Evolutionary conservation across 2,888 invertebrate species (phyloP).

Genomic region (Syrista parreyssii): DNA sequence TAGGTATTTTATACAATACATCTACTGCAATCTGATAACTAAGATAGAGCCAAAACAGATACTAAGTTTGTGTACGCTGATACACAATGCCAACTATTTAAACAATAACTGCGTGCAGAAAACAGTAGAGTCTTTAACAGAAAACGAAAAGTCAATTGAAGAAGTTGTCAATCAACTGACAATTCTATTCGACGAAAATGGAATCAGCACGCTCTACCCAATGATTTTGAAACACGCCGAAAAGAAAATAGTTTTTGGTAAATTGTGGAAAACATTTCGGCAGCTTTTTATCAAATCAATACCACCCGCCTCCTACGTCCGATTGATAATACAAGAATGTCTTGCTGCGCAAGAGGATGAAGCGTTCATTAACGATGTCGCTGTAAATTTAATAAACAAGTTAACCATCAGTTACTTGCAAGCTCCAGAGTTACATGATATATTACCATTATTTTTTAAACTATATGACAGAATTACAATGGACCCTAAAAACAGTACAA

Average conservation of each 20-base stretch:
- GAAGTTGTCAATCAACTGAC: not conserved
- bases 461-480: not conserved
- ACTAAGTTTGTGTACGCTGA: not conserved
- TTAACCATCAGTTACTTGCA: not conserved
- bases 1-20: not conserved
- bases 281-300: not conserved
- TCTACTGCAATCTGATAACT: not conserved
- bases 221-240: not conserved
- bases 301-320: not conserved
- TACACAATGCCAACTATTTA: not conserved
- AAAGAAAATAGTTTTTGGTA: not conserved
- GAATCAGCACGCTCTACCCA: not conserved
- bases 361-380: not conserved
- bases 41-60: not conserved
- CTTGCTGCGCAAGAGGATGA: not conserved
- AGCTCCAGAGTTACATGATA: not conserved
- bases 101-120: not conserved
- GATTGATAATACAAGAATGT: not conserved
- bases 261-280: not conserved
- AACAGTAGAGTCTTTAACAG: not conserved
- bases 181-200: not conserved
- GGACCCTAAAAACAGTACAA: not conserved
- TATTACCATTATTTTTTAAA: not conserved
- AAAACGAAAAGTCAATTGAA: not conserved
- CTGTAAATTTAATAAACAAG: not conserved